These are phyloP conservation scores for Zophobas atratus DNA, from an alignment of 1,140 invertebrate species.

Conservation along the genomic window DNA sequence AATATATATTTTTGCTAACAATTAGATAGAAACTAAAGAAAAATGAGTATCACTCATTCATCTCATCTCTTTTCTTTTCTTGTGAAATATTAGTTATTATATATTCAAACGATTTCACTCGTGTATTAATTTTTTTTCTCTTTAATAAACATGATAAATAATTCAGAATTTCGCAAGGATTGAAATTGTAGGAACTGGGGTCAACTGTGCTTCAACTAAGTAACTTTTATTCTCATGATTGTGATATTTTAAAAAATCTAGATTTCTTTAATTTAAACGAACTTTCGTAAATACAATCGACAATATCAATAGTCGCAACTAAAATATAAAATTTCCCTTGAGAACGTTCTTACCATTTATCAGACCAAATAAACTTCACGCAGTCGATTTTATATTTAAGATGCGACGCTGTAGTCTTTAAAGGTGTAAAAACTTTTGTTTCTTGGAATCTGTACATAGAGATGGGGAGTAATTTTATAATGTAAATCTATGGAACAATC, in stretches of 20 bases:
- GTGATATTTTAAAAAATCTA: constrained; percentile 38
- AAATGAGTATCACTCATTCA: background rate
- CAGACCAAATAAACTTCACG: constrained; percentile 13
- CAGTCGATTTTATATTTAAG: constrained; percentile 19
- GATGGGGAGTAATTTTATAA: constrained; percentile 41
- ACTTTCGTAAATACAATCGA: constrained; percentile 36
- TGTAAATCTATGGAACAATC: constrained; percentile 43
- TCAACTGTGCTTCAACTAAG: constrained; percentile 12
- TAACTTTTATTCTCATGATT: constrained; percentile 27
- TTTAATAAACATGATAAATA: background rate
- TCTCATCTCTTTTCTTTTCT: too few relatives aligned
- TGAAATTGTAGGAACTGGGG: constrained; percentile 7
- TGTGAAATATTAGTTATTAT: too few relatives aligned
- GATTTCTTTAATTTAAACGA: background rate
- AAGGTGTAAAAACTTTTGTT: constrained; percentile 25
- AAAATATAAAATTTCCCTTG: constrained; percentile 28
- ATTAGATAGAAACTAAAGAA: background rate
- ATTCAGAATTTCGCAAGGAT: background rate
- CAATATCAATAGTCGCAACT: constrained; percentile 39
- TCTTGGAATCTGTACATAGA: constrained; percentile 11
- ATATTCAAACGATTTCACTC: too few relatives aligned
- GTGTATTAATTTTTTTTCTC: background rate
- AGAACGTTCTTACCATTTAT: background rate
- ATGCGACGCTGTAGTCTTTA: constrained; percentile 15
- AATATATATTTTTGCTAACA: constrained; percentile 28